Conservation (phyloP, 2,888 invertebrate genomes). For the Entomobrya multifasciata region DNA sequence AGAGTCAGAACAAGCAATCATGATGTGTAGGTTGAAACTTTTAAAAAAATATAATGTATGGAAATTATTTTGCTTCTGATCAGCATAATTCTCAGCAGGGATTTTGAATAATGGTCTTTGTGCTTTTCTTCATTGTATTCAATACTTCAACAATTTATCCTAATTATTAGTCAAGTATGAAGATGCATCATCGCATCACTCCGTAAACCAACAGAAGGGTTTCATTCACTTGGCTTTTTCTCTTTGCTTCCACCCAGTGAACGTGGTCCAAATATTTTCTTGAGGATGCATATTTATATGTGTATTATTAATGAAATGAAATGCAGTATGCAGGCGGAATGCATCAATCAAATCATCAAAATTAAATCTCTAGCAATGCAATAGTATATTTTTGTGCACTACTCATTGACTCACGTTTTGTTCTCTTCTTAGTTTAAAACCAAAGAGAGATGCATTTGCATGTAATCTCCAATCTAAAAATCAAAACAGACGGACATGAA, state of each 20-base stretch:
- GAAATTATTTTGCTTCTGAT: slow-evolving; percentile 18
- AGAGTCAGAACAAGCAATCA: neutral
- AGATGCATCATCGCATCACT: neutral
- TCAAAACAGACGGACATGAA: neutral
- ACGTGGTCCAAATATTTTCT: slow-evolving; percentile 50
- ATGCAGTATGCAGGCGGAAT: slow-evolving; percentile 38
- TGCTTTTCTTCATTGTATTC: slow-evolving; percentile 39
- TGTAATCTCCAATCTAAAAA: too few species aligned
- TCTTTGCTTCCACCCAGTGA: neutral
- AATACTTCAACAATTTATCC: slow-evolving; percentile 58
- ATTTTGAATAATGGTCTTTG: slow-evolving; percentile 57
- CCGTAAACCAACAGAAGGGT: neutral
- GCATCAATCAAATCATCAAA: slow-evolving; percentile 27
- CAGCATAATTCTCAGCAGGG: slow-evolving; percentile 67
- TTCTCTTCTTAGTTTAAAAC: too few species aligned
- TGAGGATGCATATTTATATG: slow-evolving; percentile 17
- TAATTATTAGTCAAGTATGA: slow-evolving; percentile 19
- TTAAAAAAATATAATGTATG: neutral
- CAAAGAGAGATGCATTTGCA: too few species aligned
- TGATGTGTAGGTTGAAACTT: neutral
- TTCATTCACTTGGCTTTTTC: neutral
- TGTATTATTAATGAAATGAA: neutral
- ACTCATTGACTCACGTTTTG: slow-evolving; percentile 52
- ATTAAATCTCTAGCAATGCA: neutral
- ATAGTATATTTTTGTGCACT: neutral